Evolutionary conservation across 2,797 vertebrate species (phyloP), one percentile per base, ranked within the genome.

Genomic region (Odontamblyopus lacepedii): DNA sequence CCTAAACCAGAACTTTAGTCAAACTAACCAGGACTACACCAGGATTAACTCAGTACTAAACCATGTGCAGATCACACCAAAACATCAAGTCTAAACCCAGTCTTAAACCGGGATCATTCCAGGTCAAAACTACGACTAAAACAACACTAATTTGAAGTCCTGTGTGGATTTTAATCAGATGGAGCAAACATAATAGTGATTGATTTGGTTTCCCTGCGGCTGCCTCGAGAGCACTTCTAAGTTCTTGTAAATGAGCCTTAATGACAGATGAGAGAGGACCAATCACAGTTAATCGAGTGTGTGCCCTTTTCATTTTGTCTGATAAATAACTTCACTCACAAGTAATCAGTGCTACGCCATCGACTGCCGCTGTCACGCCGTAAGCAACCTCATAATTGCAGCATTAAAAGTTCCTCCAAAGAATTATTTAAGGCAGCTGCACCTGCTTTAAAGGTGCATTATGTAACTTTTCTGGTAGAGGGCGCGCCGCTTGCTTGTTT

Each of bases 251-350:
- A 80, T 70, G 69, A 76, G 60, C 71, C 70, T 65, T 72, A 71
- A 77, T 78, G 59, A 84, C 27, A 53, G 48, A 67, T 67, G 65
- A 29, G 65, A 67, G 44, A 30, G 19, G 65, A 53, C 65, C 65
- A 67, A 73, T 70, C 63, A 57, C 35, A 78, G 48, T 65, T 75
- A 70, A 78, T 72, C 2, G 15, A 78, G 50, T 19, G 61, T 67
- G 59, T 71, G 65, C 27, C 64, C 41, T 69, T 74, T 78, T 78
- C 56, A 71, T 76, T 65, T 78, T 32, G 27, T 35, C 57, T 72
- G 63, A 78, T 48, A 76, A 79, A 78, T 77, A 75, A 67, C 27
- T 6, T 38, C 4, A 48, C 29, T 61, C 59, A 57, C 73, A 7
- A 61, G 67, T 23, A 41, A 77, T 73, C 68, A 69, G 57, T 38